Base-by-base conservation (phyloP, 1,140 invertebrate genomes). In the Drosophila tropicalis region DNA sequence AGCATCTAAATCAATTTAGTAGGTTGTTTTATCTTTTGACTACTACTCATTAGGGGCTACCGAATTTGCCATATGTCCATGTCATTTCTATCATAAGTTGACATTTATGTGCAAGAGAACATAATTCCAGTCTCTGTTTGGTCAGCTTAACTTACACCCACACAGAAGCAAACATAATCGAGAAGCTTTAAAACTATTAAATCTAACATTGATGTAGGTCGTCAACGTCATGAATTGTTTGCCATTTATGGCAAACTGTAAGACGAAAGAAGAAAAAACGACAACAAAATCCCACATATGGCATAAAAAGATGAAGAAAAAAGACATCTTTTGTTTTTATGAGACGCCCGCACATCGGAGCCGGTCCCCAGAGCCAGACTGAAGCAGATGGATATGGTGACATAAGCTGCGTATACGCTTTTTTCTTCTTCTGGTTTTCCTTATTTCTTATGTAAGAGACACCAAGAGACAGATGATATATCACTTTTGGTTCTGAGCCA, bases 171-270 rank as follows among this genome's bases (percentile, higher is more conserved):
- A 62, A 57, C 61, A 34, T 63, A 73, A 79, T 69, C 71, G 62
- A 34, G 60, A 19, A 40, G 54, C 79, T 72, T 68, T 81, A 58
- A 70, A 41, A 58, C 54, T 67, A 77, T 76, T 72, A 76, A 55
- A 67, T 22, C 4, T 60, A 67, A 34, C 63, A 76, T 81, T 82
- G 77, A 72, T 81, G 81, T 85, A 80, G 81, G 81, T 81, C 81
- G 78, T 70, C 67, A 34, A 55, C 69, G 65, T 64, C 71, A 72
- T 79, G 40, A 67, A 79, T 64, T 81, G 47, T 62, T 47, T 81
- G 73, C 62, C 79, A 74, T 74, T 79, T 70, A 81, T 65, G 79
- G 65, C 32, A 22, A 51, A 51, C 44, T 22, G 12, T 40, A 54
- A 51, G 47, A 29, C 22, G 9, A 19, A 47, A 19, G 10, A 9